Evolutionary conservation across 2,113 vertebrate genomes (phyloP), one percentile per base, ranked within the genome.

Genomic region (Coracopsis vasa): DNA sequence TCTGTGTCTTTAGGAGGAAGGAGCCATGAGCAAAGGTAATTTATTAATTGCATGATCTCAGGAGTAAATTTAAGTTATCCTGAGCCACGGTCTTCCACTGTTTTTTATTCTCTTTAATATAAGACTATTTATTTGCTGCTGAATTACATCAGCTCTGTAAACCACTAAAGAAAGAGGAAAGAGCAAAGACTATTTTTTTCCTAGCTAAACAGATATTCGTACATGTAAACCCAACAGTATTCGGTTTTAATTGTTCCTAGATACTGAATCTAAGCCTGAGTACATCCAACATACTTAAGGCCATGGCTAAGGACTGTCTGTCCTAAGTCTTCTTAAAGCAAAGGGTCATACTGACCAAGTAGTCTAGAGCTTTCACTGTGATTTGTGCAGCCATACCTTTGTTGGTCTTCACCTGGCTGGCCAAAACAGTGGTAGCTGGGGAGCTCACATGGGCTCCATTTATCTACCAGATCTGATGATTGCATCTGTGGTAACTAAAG

Each of bases 291-390:
- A 17, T n/a, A 8, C n/a, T 27, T 27, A 67, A 79, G 8, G 21
- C 10, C 7, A 8, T 17, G 17, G 16, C 21, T 41, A 54, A 60
- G 27, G 3, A 37, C 17, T 53, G 1, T 13, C 13, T n/a, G 9
- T 18, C 8, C 20, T 45, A 72, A 72, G 28, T 7, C 15, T 72
- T 75, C 18, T n/a, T 13, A 16, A 89, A 47, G 12, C 21, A 72
- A 79, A 88, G 0, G 6, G 2, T 6, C 20, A 11, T 25, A 31
- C 1, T 25, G 9, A 20, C 14, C 28, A 17, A 33, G 7, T 3
- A 48, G 2, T 48, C 17, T 23, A 25, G 18, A n/a, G 33, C 33
- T 45, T 66, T 60, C 37, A 6, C 18, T 4, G 23, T 44, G 44
- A 60, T 33, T 47, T 69, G 11, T 19, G 27, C 39, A 48, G 21